Evolutionary conservation across 2,888 invertebrate species (phyloP).

Genomic region (Lucinisca nassula): DNA sequence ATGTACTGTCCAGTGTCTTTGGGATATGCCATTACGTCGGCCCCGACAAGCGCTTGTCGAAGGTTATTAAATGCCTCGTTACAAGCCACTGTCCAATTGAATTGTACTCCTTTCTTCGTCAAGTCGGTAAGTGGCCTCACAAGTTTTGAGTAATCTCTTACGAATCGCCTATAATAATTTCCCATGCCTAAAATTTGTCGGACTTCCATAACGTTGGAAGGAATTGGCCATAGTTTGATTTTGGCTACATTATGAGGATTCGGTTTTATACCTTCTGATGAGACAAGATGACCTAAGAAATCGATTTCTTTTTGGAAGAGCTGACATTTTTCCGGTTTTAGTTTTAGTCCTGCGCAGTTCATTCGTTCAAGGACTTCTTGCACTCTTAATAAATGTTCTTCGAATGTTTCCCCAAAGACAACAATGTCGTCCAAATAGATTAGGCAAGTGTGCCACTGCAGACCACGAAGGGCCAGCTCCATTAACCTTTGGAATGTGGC

Average conservation of each 20-base stretch:
- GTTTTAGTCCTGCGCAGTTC: slow-evolving; percentile 40
- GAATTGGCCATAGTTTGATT: slow-evolving; percentile 22
- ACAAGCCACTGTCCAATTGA: slow-evolving; percentile 23
- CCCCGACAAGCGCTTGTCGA: slow-evolving; percentile 20
- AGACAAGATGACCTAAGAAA: slow-evolving; percentile 47
- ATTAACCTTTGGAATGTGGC: slow-evolving; percentile 18
- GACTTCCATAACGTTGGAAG: slow-evolving; percentile 42
- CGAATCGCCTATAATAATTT: slow-evolving; percentile 48
- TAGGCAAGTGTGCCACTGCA: slow-evolving; percentile 14
- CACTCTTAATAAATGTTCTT: slow-evolving; percentile 38
- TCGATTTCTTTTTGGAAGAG: slow-evolving; percentile 43
- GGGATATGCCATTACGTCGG: slow-evolving; percentile 63
- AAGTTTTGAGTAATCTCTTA: slow-evolving; percentile 28
- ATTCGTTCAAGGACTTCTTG: slow-evolving; percentile 24
- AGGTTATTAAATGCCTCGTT: slow-evolving; percentile 48
- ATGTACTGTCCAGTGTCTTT: slow-evolving; percentile 36
- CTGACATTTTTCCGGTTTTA: slow-evolving; percentile 65
- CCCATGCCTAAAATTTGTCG: slow-evolving; percentile 49
- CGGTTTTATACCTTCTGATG: slow-evolving; percentile 2
- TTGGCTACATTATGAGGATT: slow-evolving; percentile 23
- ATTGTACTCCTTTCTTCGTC: slow-evolving; percentile 3
- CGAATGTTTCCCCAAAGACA: slow-evolving; percentile 34
- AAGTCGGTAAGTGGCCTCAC: slow-evolving; percentile 40
- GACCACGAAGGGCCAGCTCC: slow-evolving; percentile 15
- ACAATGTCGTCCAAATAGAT: slow-evolving; percentile 32